Conservation (phyloP, 2,113 vertebrate species). For the Hippoglossus stenolepis region DNA sequence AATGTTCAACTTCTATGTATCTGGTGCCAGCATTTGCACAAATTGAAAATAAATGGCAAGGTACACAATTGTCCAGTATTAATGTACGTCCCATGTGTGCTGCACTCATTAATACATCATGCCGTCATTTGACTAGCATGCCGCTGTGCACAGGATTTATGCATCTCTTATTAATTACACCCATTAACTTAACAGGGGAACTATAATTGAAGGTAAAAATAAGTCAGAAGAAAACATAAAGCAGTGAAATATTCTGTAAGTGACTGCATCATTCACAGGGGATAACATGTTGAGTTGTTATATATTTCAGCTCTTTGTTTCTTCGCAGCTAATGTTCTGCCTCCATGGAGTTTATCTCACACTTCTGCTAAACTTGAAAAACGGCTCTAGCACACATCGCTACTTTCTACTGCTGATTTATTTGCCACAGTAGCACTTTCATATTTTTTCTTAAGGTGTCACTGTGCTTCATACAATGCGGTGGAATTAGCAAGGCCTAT, state of each 20-base stretch:
- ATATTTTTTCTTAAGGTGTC: constrained; percentile 7
- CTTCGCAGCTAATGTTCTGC: neutral
- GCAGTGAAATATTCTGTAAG: too few relatives aligned
- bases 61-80: neutral
- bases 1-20: neutral
- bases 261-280: too few relatives aligned
- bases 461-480: constrained; percentile 34
- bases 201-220: neutral
- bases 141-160: neutral
- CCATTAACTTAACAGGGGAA: constrained; percentile 6
- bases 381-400: constrained; percentile 34
- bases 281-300: constrained; percentile 24
- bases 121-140: neutral
- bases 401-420: constrained; percentile 53
- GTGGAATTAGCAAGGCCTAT: constrained; percentile 29
- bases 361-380: constrained; percentile 44
- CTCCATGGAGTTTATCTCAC: constrained; percentile 31
- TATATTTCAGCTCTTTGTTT: constrained; percentile 13
- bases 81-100: neutral
- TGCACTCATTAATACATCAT: neutral
- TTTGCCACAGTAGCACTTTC: constrained; percentile 42
- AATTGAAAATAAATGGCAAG: neutral
- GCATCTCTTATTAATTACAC: constrained; percentile 3
- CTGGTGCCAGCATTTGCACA: neutral
- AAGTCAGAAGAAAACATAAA: neutral